phyloP scores from a whole-genome alignment of 2,797 vertebrate species.

The Hylomyscus alleni region DNA sequence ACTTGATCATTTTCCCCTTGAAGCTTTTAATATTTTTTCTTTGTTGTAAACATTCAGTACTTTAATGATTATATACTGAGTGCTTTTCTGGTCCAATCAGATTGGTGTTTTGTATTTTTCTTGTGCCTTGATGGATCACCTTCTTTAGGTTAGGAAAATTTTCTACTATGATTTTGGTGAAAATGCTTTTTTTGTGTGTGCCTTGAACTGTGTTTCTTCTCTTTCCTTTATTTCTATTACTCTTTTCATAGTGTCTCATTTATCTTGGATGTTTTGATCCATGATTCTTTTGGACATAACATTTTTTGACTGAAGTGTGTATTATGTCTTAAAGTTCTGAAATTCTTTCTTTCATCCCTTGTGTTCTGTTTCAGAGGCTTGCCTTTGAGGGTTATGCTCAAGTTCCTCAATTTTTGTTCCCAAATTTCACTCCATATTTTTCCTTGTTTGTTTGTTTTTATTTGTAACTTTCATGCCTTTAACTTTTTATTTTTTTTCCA shows the following conservation, averaged over 20 bases:
- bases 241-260: neutral
- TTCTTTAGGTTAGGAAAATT: neutral
- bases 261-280: neutral
- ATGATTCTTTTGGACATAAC: neutral
- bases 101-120: neutral
- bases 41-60: neutral
- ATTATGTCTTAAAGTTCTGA: neutral
- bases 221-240: no score
- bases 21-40: neutral
- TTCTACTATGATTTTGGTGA: neutral
- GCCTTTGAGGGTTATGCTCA: neutral
- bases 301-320: neutral
- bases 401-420: neutral
- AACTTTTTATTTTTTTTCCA: neutral
- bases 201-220: neutral
- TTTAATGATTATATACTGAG: neutral
- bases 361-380: neutral
- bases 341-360: neutral
- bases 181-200: neutral
- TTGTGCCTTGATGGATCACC: neutral
- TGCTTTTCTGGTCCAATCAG: no score
- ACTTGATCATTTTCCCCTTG: neutral
- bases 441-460: neutral
- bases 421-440: neutral
- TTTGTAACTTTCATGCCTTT: neutral